Conservation (phyloP, 2,113 vertebrate species). For the Noturus placidus region DNA sequence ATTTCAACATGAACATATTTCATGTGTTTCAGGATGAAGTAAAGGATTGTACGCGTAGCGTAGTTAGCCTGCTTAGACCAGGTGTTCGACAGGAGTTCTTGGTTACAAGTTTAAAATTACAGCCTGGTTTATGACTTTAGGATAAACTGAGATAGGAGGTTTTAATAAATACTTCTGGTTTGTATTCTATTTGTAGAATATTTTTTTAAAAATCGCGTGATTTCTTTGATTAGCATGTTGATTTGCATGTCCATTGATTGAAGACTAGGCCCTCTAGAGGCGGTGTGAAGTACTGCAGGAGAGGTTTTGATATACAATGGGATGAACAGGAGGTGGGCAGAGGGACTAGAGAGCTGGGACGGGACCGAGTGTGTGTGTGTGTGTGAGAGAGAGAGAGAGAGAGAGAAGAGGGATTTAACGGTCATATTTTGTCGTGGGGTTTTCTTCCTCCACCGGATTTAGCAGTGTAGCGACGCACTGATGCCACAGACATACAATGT, state of each 20-base stretch:
- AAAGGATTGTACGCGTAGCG: not conserved
- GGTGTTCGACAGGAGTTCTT: not conserved
- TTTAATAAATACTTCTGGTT: not conserved
- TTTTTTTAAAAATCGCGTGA: not conserved
- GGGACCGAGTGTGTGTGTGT: slow-evolving; percentile 43
- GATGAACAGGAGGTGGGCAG: slow-evolving; percentile 37
- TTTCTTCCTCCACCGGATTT: slow-evolving; percentile 48
- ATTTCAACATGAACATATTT: not conserved
- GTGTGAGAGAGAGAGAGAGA: slow-evolving; percentile 1
- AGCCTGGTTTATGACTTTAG: not conserved
- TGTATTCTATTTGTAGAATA: not conserved
- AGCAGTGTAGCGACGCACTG: slow-evolving; percentile 55
- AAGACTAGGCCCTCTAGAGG: slow-evolving; percentile 14
- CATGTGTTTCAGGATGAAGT: not conserved
- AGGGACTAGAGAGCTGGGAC: slow-evolving; percentile 38
- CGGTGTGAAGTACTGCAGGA: slow-evolving; percentile 18
- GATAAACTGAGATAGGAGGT: not conserved
- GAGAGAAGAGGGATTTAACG: slow-evolving; percentile 13
- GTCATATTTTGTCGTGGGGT: slow-evolving; percentile 16
- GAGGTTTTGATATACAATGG: slow-evolving; percentile 9
- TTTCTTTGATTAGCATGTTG: not conserved
- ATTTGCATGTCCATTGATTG: not conserved
- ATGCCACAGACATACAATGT: slow-evolving; percentile 74
- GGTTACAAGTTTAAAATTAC: not conserved
- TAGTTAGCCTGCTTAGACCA: not conserved